phyloP scores from a whole-genome alignment of 1,140 invertebrate species.

The Caenorhabditis remanei region DNA sequence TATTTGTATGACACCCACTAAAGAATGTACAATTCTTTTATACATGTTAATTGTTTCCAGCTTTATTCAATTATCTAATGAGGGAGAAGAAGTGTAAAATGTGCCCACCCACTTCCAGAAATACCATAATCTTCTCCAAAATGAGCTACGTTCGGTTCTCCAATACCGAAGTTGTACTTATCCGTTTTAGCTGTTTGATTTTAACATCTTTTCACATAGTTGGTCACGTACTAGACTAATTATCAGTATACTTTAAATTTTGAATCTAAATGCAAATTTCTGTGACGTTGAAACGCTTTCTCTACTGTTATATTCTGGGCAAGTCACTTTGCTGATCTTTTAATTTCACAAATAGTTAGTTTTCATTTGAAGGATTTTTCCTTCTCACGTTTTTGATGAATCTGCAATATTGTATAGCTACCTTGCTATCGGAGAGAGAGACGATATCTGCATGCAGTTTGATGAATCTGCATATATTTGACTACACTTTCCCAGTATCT shows the following conservation, averaged over 20 bases:
- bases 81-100: background rate
- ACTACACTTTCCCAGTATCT: background rate
- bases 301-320: background rate
- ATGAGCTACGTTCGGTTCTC: no score
- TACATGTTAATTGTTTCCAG: background rate
- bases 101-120: background rate
- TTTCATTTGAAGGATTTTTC: background rate
- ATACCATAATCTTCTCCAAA: background rate
- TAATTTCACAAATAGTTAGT: background rate
- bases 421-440: no score
- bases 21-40: background rate
- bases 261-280: constrained; percentile 17
- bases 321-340: background rate
- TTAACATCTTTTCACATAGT: background rate
- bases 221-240: background rate
- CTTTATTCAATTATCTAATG: constrained; percentile 2
- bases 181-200: background rate
- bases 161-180: no score
- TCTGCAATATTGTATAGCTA: no score
- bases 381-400: constrained; percentile 11
- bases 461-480: constrained; percentile 5
- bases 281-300: background rate
- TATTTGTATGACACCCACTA: constrained; percentile 6
- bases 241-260: background rate
- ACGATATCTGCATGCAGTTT: no score